phyloP scores from a whole-genome alignment of 2,888 invertebrate genomes.

The Azorinus chamasolen region DNA sequence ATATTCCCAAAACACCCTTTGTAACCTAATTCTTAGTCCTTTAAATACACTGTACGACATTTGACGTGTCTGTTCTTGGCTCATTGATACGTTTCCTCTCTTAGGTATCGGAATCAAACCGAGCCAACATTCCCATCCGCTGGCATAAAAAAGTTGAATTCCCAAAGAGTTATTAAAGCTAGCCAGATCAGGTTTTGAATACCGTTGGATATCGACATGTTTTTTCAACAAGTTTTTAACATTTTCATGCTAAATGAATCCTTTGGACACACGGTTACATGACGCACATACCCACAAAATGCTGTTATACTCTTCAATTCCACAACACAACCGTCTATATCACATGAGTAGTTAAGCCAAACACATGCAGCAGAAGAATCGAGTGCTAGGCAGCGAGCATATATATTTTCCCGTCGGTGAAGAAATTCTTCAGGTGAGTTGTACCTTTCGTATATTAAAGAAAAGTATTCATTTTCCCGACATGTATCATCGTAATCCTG shows the following conservation, averaged over 20 bases:
- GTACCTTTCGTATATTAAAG: constrained; percentile 8
- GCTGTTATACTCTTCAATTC: constrained; percentile 14
- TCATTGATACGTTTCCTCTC: constrained; percentile 1
- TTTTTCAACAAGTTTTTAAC: constrained; percentile 40
- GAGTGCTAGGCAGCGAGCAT: constrained; percentile 13
- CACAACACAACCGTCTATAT: constrained; percentile 37
- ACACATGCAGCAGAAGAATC: constrained; percentile 5
- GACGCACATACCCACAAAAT: constrained; percentile 17
- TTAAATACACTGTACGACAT: constrained; percentile 8
- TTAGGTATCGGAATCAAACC: constrained; percentile 28
- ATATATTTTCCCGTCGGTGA: constrained; percentile 11
- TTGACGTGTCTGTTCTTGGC: background rate
- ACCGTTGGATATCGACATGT: constrained; percentile 33
- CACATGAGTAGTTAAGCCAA: constrained; percentile 12
- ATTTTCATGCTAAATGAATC: background rate
- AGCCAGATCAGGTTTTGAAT: constrained; percentile 18
- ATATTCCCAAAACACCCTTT: constrained; percentile 3
- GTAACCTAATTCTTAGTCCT: constrained; percentile 15
- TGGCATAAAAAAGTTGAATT: constrained; percentile 44
- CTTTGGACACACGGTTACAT: constrained; percentile 20
- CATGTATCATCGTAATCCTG: background rate
- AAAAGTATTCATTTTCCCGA: constrained; percentile 15
- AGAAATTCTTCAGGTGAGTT: constrained; percentile 7
- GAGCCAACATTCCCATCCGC: constrained; percentile 38
- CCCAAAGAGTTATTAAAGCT: constrained; percentile 36